Base-by-base conservation (phyloP, 1,140 invertebrate genomes). In the Alviniconcha marisindica region DNA sequence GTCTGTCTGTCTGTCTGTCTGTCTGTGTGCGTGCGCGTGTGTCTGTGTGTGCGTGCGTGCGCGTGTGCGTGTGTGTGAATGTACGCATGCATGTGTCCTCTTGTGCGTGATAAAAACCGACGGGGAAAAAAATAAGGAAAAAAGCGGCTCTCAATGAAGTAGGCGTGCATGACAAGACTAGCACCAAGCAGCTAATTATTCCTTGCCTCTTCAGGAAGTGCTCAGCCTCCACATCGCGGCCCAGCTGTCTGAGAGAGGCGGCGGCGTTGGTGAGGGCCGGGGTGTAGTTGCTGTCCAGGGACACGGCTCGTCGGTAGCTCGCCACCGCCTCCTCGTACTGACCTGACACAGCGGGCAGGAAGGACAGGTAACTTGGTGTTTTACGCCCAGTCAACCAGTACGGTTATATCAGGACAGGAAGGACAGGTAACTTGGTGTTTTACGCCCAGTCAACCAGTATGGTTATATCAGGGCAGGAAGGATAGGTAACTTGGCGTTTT, bases 291-390 rank as follows among this genome's bases (percentile, higher is more conserved):
- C 87, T 85, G 69, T 93, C 88, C 21, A 91, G 83, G 1, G 77
- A 82, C n/a, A 91, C 87, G 24, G 93, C 92, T 84, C 88, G 87
- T 77, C 90, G 88, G 83, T 93, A 93, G 56, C 89, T 88, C 7
- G 84, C 81, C 73, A 93, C 83, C 14, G 93, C 93, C 54, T 90
- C 89, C n/a, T 88, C 81, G 2, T 86, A 78, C 15, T 89, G 85
- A 74, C 91, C 93, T 93, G 80, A n/a, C n/a, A n/a, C n/a, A n/a
- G 21, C 14, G 71, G 21, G 28, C 28, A 69, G 24, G 24, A 54
- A 31, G n/a, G n/a, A n/a, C n/a, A n/a, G n/a, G n/a, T n/a, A n/a
- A n/a, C n/a, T n/a, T n/a, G n/a, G n/a, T n/a, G n/a, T n/a, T n/a
- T n/a, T n/a, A n/a, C n/a, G n/a, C n/a, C n/a, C n/a, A n/a, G n/a